Evolutionary conservation across 2,113 vertebrate genomes (phyloP), one percentile per base, ranked within the genome.

Genomic region (Pteropus alecto): DNA sequence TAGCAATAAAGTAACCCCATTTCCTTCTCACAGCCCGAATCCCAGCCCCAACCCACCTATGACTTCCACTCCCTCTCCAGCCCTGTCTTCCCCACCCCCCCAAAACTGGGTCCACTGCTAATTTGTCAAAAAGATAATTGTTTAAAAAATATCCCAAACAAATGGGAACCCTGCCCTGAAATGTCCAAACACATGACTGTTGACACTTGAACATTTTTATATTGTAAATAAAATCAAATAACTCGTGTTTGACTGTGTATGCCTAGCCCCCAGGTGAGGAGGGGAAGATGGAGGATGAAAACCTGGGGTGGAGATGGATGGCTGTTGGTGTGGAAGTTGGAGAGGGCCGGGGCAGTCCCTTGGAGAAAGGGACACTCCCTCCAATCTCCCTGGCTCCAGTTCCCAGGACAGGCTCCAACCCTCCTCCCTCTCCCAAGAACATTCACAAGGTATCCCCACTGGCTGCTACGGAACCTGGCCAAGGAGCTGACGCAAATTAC

Each of bases 71-170:
- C 99, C 98, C 98, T 85, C 79, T 96, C 94, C 77, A 94, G 54
- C 54, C 70, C 76, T 98, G 95, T 93, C 98, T 95, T 97, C 98
- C 97, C 98, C 93, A 97, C 99, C 98, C 98, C 98, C 98, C 98
- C 98, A 87, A 97, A 98, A 98, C 99, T 99, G 99, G 99, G 99
- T 99, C 99, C 99, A 99, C 99, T 98, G 99, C 98, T 99, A 99
- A 99, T 99, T 99, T 99, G 99, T 99, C 99, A 99, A 99, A 99
- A 99, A 98, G 97, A 99, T 98, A 99, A 99, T 99, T 99, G 99
- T 97, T 96, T 99, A 98, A 98, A 99, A 93, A 35, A n/a, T 60
- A 84, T 82, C 68, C 92, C 94, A 81, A 97, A 58, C 96, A 93
- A 92, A 94, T 87, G 97, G 78, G 94, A 97, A 96, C 95, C 97